Percentiles rank a stretch among this genome's conserved stretches.
These are phyloP conservation scores for Microctenopoma stevenorrisi DNA, from an alignment of 2,797 vertebrate species.

Conservation along the genomic window DNA sequence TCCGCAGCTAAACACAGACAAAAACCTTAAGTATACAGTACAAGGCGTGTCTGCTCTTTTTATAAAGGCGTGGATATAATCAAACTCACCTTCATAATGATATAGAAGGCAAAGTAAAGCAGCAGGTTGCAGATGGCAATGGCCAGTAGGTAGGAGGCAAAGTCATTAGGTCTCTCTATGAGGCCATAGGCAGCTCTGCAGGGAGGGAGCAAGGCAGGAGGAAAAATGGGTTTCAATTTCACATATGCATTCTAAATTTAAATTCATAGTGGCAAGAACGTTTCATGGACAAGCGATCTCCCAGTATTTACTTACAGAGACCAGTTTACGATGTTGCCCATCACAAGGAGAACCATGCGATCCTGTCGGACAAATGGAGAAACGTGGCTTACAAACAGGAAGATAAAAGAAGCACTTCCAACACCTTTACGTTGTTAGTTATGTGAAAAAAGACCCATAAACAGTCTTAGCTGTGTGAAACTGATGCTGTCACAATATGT, in stretches of 20 bases:
- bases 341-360: constrained; percentile 95
- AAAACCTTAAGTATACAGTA: neutral
- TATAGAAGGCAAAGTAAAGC: constrained; percentile 98
- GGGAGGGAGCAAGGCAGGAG: neutral
- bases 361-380: constrained; percentile 80
- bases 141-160: constrained; percentile 96
- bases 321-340: constrained; percentile 99
- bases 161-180: constrained; percentile 93
- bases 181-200: constrained; percentile 93
- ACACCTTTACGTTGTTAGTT: neutral
- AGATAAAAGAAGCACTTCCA: neutral
- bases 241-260: neutral
- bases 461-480: too few relatives aligned
- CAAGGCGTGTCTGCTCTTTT: neutral
- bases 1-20: constrained; percentile 86
- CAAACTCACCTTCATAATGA: constrained; percentile 96
- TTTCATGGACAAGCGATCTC: too few relatives aligned
- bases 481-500: too few relatives aligned
- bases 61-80: too few relatives aligned
- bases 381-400: neutral
- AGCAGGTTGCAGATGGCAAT: constrained; percentile 98
- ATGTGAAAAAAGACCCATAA: too few relatives aligned
- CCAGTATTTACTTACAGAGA: constrained; percentile 89
- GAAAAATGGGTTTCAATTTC: too few relatives aligned
- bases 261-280: neutral